These are phyloP conservation scores for Ptychadena robeensis DNA, from an alignment of 2,797 vertebrate species.

Conservation along the genomic window DNA sequence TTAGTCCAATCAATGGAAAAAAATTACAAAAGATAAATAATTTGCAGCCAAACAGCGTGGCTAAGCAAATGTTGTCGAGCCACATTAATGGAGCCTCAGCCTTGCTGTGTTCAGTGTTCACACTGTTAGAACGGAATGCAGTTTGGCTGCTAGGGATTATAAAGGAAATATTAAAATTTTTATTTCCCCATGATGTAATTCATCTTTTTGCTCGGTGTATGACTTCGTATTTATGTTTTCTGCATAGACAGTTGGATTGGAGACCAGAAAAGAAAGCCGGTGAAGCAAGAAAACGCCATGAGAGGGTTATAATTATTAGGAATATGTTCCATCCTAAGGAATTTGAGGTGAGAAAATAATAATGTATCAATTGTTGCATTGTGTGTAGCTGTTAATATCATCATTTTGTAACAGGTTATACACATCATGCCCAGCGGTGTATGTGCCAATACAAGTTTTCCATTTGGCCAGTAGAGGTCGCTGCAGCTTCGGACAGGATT, in stretches of 20 bases:
- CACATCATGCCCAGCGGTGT: no score
- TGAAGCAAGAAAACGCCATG: constrained; percentile 82
- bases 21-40: no score
- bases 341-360: constrained; percentile 84
- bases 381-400: no score
- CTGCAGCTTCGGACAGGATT: background rate
- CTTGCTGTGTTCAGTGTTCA: no score
- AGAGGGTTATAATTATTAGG: constrained; percentile 91
- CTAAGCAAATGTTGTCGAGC: no score
- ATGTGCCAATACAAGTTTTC: no score
- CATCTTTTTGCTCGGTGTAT: background rate
- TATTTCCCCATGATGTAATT: background rate
- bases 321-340: constrained; percentile 98
- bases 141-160: background rate
- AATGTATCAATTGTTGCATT: background rate
- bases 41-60: no score
- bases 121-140: no score
- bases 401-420: no score
- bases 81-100: no score
- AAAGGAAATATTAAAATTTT: background rate
- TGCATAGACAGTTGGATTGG: constrained; percentile 92
- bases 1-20: no score
- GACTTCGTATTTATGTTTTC: constrained; percentile 56
- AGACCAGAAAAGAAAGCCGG: constrained; percentile 88
- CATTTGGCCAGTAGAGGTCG: constrained; percentile 3